Conservation (phyloP, 2,113 vertebrate genomes). For the Thamnaconus septentrionalis region DNA sequence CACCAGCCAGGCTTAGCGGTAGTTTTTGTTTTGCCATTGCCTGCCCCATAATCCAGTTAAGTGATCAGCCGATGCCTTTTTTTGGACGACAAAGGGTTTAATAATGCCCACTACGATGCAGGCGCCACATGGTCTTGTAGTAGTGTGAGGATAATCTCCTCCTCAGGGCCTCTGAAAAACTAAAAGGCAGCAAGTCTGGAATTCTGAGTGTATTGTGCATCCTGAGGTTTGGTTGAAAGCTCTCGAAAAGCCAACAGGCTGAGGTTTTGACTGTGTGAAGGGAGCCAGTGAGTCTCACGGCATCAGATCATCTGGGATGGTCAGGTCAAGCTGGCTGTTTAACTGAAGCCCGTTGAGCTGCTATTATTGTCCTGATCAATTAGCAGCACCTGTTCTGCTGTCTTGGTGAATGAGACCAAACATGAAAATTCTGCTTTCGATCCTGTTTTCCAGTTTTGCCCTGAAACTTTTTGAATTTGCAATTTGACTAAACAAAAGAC, state of each 20-base stretch:
- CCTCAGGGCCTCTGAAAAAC: too few relatives aligned
- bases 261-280: too few relatives aligned
- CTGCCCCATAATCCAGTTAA: conserved; percentile 71
- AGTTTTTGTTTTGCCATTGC: conserved; percentile 30
- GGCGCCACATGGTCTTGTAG: conserved; percentile 9
- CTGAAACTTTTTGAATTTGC: too few relatives aligned
- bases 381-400: background rate
- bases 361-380: conserved; percentile 14
- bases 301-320: too few relatives aligned
- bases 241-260: too few relatives aligned
- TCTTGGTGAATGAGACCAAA: background rate
- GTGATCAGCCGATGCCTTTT: conserved; percentile 59
- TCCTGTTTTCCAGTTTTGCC: background rate
- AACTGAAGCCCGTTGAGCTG: background rate
- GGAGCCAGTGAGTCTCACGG: too few relatives aligned
- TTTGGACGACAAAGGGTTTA: conserved; percentile 60
- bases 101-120: conserved; percentile 56
- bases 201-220: background rate
- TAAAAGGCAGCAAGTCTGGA: background rate
- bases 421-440: too few relatives aligned
- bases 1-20: conserved; percentile 35
- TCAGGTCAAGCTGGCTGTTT: too few relatives aligned
- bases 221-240: too few relatives aligned
- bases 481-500: too few relatives aligned
- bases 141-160: conserved; percentile 34